Percentiles rank a stretch among this genome's conserved stretches.
Evolutionary conservation across 2,888 invertebrate genomes (phyloP).

Genomic region (Bruchidius siliquastri): DNA sequence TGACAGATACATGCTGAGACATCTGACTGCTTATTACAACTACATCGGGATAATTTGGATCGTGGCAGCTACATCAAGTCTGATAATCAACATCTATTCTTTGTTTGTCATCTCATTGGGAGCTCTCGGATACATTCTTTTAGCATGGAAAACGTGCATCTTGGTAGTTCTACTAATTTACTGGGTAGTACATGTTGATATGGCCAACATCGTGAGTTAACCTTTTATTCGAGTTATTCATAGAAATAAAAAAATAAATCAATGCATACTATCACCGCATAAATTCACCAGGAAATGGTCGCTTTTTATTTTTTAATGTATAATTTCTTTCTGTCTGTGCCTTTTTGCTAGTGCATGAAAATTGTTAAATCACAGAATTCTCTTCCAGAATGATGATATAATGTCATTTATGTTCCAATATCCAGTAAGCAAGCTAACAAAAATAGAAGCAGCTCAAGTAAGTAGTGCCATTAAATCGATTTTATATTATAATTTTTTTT

Average conservation of each 20-base stretch:
- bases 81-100: background rate
- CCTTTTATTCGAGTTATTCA: too few relatives aligned
- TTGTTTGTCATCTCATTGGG: background rate
- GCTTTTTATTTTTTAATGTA: too few relatives aligned
- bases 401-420: constrained; percentile 32
- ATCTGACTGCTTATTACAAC: background rate
- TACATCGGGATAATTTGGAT: background rate
- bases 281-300: too few relatives aligned
- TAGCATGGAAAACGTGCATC: background rate
- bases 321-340: too few relatives aligned
- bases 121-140: background rate
- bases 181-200: background rate
- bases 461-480: constrained; percentile 1
- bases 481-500: too few relatives aligned
- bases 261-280: too few relatives aligned
- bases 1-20: background rate
- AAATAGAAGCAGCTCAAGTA: constrained; percentile 33
- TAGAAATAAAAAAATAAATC: too few relatives aligned
- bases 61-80: background rate
- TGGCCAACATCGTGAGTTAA: background rate
- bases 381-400: constrained; percentile 32
- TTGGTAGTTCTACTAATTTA: background rate
- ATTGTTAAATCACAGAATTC: background rate
- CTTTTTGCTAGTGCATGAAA: too few relatives aligned
- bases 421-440: constrained; percentile 34